Conservation (phyloP, 2,888 invertebrate species). For the Lasioglossum vierecki region DNA sequence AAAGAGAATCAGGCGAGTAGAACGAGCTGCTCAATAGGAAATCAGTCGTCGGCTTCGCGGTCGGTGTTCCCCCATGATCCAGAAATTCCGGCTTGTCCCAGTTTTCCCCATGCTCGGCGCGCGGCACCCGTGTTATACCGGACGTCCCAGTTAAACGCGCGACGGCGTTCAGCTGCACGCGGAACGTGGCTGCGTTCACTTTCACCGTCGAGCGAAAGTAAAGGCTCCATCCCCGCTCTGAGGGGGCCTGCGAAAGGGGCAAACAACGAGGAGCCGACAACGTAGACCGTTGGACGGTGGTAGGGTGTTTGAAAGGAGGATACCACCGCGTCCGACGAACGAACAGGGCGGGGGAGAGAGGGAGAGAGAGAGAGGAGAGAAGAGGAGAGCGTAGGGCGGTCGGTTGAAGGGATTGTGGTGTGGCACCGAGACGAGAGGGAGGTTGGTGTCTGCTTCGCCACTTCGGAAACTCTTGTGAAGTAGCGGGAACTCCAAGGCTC, state of each 20-base stretch:
- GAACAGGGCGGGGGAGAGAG: background rate
- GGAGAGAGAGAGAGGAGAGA: background rate
- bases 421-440: conserved; percentile 54
- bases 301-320: conserved; percentile 72
- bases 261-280: conserved; percentile 72
- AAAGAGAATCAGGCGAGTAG: background rate
- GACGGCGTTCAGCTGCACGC: conserved; percentile 51
- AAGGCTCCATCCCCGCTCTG: conserved; percentile 61
- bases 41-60: conserved; percentile 7
- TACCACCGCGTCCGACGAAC: conserved; percentile 60
- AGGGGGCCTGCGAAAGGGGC: conserved; percentile 69
- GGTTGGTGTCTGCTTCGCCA: conserved; percentile 77
- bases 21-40: background rate
- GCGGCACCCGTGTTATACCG: conserved; percentile 24
- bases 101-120: conserved; percentile 35
- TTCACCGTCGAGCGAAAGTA: conserved; percentile 74
- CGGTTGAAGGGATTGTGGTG: conserved; percentile 57
- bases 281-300: conserved; percentile 57
- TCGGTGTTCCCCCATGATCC: conserved; percentile 4
- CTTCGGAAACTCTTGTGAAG: conserved; percentile 81
- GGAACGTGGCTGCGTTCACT: conserved; percentile 71
- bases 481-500: conserved; percentile 78
- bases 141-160: conserved; percentile 70
- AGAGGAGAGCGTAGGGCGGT: background rate
- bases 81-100: conserved; percentile 53